Conservation (phyloP, 2,797 vertebrate genomes). For the Vireo griseus region DNA sequence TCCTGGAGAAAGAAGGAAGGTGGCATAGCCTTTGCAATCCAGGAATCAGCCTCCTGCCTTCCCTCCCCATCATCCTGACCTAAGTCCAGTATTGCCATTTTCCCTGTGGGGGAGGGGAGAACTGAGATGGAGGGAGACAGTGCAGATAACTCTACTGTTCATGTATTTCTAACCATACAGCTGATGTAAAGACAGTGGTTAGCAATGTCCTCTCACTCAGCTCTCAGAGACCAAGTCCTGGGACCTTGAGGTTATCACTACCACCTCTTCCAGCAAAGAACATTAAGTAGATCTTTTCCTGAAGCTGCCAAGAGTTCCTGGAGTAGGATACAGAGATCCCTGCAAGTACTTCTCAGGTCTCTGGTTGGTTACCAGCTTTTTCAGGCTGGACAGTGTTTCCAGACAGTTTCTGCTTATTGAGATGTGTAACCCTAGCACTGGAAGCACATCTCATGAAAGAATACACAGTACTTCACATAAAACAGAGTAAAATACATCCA, state of each 20-base stretch:
- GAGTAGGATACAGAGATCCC: background rate
- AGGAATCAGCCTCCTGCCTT: background rate
- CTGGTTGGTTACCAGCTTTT: background rate
- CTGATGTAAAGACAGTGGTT: background rate
- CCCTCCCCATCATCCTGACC: background rate
- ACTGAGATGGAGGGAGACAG: background rate
- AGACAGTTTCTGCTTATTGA: background rate
- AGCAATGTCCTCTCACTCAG: background rate
- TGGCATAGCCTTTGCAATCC: background rate
- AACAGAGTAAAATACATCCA: background rate
- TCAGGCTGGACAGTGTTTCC: background rate
- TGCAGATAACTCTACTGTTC: background rate
- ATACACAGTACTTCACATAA: background rate
- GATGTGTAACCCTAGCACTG: background rate
- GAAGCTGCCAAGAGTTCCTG: background rate
- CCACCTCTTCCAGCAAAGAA: background rate
- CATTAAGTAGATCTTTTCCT: background rate
- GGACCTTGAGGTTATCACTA: background rate
- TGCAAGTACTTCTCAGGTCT: background rate
- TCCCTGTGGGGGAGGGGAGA: rapidly evolving
- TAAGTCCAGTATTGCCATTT: background rate
- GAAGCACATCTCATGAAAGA: background rate
- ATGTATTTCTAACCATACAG: background rate
- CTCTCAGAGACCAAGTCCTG: background rate
- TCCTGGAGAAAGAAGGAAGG: background rate